Evolutionary conservation across 2,888 invertebrate genomes (phyloP).

Genomic region (Muschampia plurimacula): DNA sequence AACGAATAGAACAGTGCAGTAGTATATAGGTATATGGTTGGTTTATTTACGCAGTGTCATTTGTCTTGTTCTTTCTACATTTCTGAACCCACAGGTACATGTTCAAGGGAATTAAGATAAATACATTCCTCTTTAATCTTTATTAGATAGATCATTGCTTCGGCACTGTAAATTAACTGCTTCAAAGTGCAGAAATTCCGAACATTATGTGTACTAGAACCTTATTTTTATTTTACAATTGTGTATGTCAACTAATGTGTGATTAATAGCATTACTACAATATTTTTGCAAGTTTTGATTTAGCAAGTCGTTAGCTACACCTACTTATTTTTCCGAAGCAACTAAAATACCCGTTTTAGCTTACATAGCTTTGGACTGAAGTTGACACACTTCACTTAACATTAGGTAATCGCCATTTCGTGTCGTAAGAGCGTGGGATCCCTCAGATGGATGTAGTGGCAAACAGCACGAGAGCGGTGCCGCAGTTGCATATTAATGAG

Average conservation of each 20-base stretch:
- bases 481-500: conserved; percentile 51
- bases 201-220: no score
- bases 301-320: no score
- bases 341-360: neutral
- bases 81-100: neutral
- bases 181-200: neutral
- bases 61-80: conserved; percentile 26
- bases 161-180: neutral
- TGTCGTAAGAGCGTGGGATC: conserved; percentile 15
- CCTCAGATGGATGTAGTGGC: conserved; percentile 3
- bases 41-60: conserved; percentile 17
- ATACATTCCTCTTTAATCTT: neutral
- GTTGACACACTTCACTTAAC: conserved; percentile 5
- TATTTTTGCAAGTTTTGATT: no score
- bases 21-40: neutral
- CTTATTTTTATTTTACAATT: no score
- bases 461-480: conserved; percentile 25
- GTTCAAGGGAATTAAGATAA: neutral
- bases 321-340: neutral
- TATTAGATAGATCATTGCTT: neutral
- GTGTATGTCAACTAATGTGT: no score
- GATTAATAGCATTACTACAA: no score
- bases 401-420: conserved; percentile 1
- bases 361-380: neutral
- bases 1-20: neutral